These are phyloP conservation scores for Poeciliopsis retropinna DNA, from an alignment of 2,113 vertebrate species.

Conservation along the genomic window DNA sequence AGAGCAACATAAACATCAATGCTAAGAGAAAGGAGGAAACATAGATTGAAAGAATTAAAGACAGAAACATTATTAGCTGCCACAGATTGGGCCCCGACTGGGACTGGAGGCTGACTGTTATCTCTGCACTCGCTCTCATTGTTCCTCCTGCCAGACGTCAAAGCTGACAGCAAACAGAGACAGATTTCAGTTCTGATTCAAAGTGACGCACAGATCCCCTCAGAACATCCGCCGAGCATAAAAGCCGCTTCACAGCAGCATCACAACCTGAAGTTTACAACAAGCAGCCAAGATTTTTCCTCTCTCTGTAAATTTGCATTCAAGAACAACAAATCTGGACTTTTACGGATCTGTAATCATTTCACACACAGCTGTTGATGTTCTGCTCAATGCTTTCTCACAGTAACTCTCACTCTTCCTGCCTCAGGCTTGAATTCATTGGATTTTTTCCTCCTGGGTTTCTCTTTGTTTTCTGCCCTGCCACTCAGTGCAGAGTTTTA, in stretches of 20 bases:
- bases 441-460: not conserved
- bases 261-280: not conserved
- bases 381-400: not conserved
- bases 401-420: slow-evolving; percentile 1
- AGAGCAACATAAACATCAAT: not conserved
- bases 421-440: slow-evolving; percentile 13
- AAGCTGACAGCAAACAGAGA: slow-evolving; percentile 40
- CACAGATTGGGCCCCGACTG: slow-evolving; percentile 16
- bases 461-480: slow-evolving; percentile 2
- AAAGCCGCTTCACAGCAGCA: slow-evolving; percentile 11
- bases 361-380: slow-evolving; percentile 2
- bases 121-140: slow-evolving; percentile 46
- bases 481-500: not conserved
- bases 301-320: not conserved
- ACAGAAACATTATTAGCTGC: slow-evolving; percentile 7
- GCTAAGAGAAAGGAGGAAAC: not conserved
- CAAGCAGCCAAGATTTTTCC: not conserved
- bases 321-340: not conserved
- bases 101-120: slow-evolving; percentile 51
- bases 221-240: slow-evolving; percentile 1
- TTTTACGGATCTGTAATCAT: slow-evolving; percentile 6
- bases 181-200: slow-evolving; percentile 22
- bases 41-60: not conserved
- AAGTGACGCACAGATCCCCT: slow-evolving; percentile 4
- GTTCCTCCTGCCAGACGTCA: slow-evolving; percentile 42